Conservation (phyloP, 1,140 invertebrate genomes). For the Trachymyrmex septentrionalis region DNA sequence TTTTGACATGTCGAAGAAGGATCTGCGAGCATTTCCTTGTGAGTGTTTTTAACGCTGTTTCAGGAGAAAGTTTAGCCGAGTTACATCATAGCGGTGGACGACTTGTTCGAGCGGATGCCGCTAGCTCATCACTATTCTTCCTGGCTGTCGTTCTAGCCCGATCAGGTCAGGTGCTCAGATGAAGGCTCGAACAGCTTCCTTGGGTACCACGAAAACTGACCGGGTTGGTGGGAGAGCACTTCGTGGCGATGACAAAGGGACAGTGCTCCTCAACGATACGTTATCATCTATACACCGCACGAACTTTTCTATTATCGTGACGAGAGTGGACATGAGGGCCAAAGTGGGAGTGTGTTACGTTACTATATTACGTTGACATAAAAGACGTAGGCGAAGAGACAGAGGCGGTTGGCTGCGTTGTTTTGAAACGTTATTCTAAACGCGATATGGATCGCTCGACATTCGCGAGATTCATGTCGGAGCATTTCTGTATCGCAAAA, state of each 20-base stretch:
- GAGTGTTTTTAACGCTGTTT: slow-evolving; percentile 82
- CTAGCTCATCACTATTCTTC: slow-evolving; percentile 61
- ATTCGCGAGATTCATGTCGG: not conserved
- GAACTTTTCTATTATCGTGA: slow-evolving; percentile 70
- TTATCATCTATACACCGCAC: slow-evolving; percentile 17
- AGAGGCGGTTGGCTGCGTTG: slow-evolving; percentile 53
- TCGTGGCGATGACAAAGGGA: slow-evolving; percentile 16
- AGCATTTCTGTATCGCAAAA: slow-evolving; percentile 19
- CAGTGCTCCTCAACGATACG: not conserved
- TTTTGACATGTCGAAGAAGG: not conserved
- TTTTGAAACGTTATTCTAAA: slow-evolving; percentile 48
- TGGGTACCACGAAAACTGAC: slow-evolving; percentile 25
- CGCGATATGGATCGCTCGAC: not conserved
- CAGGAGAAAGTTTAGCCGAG: slow-evolving; percentile 89
- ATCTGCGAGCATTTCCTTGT: slow-evolving; percentile 71
- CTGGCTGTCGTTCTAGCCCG: slow-evolving; percentile 59
- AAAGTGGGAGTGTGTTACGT: slow-evolving; percentile 41
- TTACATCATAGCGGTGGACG: slow-evolving; percentile 86
- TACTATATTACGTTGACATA: slow-evolving; percentile 40
- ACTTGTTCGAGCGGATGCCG: slow-evolving; percentile 56
- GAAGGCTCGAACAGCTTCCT: slow-evolving; percentile 68
- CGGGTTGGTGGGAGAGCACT: not conserved
- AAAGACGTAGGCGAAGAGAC: not conserved
- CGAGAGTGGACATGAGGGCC: slow-evolving; percentile 27
- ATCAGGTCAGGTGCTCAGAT: slow-evolving; percentile 74